A percentile compares a stretch with the other conserved stretches of the same genome.
Evolutionary conservation across 2,113 vertebrate species (phyloP).

Genomic region (Numida meleagris): DNA sequence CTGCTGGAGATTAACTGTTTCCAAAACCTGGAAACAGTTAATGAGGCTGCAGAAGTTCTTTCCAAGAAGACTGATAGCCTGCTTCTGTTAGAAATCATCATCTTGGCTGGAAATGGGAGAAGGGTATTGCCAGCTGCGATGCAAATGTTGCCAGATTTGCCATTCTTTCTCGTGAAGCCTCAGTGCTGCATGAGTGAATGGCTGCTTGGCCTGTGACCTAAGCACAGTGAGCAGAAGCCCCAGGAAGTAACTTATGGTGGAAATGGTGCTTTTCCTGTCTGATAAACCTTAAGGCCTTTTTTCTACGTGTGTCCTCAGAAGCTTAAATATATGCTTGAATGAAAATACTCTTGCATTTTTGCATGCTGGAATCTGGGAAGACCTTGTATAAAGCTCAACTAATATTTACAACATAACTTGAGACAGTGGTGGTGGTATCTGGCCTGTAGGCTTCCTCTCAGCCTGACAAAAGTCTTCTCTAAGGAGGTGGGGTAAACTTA

Average conservation of each 20-base stretch:
- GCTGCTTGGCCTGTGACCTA: background rate
- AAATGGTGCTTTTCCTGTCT: background rate
- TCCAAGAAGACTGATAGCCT: background rate
- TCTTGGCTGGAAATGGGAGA: background rate
- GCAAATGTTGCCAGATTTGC: background rate
- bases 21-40: background rate
- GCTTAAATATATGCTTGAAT: background rate
- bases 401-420: background rate
- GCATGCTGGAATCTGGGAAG: background rate
- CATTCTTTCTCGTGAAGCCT: background rate
- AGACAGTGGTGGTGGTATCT: background rate
- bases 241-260: background rate
- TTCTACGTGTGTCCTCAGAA: background rate
- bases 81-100: background rate
- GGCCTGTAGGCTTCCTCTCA: background rate
- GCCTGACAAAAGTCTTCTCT: background rate
- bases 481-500: background rate
- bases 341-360: background rate
- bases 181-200: fast-evolving
- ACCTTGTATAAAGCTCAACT: background rate
- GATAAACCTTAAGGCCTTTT: background rate
- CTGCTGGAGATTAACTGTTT: background rate
- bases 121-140: background rate
- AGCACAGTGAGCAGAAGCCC: background rate
- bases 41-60: background rate